Base-by-base conservation (phyloP, 2,797 vertebrate genomes). In the Aselliscus stoliczkanus region DNA sequence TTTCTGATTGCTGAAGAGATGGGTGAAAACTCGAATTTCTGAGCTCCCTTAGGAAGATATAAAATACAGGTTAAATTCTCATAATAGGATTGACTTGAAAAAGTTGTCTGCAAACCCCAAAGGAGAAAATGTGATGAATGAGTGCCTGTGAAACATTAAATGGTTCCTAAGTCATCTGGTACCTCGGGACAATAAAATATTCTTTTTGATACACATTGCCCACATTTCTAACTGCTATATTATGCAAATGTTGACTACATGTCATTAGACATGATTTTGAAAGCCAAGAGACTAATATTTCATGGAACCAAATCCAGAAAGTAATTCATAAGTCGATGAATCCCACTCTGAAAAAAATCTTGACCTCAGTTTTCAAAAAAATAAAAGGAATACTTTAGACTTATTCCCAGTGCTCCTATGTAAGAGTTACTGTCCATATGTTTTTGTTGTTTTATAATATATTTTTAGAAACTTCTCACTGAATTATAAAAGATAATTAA, bases 291-390 rank as follows among this genome's bases (percentile, higher is more conserved):
- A 65, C 64, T 90, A 95, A 90, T 94, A 95, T 95, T 96, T 96
- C 58, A 96, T 93, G 79, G 54, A 96, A 94, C 17, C 37, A 62
- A 90, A 95, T 83, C 60, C 72, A 76, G 65, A 95, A 95, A 93
- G n/a, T 83, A 95, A 96, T 95, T 96, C 95, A 95, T 95, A 96
- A 97, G 88, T 97, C 79, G 96, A 80, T 88, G 92, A 56, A 37
- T 62, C 62, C 64, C 50, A 89, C 12, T 56, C 34, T 58, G 70
- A 90, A 93, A 75, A 95, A 65, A 80, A 25, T 86, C 60, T 86
- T 88, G 83, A 93, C 60, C n/a, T 79, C 39, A 17, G 50, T 82
- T 96, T 96, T 88, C 11, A 80, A 90, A 96, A 85, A 73, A 90
- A 91, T 79, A 70, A 54, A 72, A 88, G 25, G 12, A 90, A 90